These are phyloP conservation scores for Urocyon cinereoargenteus DNA, from an alignment of 2,797 vertebrate species.

Conservation along the genomic window DNA sequence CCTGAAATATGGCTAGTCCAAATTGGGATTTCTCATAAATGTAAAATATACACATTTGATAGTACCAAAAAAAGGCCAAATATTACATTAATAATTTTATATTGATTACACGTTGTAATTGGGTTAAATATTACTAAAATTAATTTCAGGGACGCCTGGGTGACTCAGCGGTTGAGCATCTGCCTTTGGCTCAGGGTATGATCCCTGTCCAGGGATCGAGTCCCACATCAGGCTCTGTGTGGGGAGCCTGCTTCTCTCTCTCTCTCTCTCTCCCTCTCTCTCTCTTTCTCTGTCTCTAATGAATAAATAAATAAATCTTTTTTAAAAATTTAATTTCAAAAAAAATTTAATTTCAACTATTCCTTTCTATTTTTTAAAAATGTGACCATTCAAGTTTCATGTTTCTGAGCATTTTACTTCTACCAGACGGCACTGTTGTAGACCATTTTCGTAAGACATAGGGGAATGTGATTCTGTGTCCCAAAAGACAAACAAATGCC, in stretches of 20 bases:
- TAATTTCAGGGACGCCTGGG: background rate
- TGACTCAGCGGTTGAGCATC: too few species aligned
- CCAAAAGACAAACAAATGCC: slow-evolving; percentile 17
- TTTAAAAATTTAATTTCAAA: too few species aligned
- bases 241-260: too few species aligned
- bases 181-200: too few species aligned
- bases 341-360: background rate
- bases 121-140: slow-evolving; percentile 16
- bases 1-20: background rate
- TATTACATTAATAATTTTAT: slow-evolving; percentile 11
- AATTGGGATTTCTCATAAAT: background rate
- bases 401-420: slow-evolving; percentile 11
- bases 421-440: background rate
- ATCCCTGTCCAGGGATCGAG: too few species aligned
- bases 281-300: too few species aligned
- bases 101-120: background rate
- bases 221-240: too few species aligned
- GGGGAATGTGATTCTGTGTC: slow-evolving; percentile 18
- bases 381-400: background rate
- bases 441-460: slow-evolving; percentile 10
- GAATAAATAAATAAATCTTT: too few species aligned
- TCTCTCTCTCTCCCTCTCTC: too few species aligned
- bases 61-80: background rate
- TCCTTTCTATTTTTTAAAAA: background rate
- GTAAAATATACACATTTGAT: background rate